Conservation (phyloP, 1,140 invertebrate species). For the Pachyrhynchus sulphureomaculatus region DNA sequence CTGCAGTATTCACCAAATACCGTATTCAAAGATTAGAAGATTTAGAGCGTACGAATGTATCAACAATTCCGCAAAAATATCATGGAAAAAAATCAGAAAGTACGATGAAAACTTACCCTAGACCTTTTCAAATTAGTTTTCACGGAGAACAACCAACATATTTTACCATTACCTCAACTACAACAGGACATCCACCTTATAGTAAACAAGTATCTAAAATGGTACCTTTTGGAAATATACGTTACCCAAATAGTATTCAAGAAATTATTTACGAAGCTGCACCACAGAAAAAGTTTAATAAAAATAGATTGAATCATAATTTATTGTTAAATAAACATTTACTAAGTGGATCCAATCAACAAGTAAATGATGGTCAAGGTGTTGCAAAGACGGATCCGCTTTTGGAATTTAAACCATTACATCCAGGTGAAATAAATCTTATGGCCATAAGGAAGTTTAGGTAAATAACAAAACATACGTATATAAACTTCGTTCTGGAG, state of each 20-base stretch:
- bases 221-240: background rate
- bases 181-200: no score
- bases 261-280: constrained; percentile 55
- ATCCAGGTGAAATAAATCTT: constrained; percentile 58
- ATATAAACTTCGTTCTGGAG: no score
- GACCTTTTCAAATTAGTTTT: constrained; percentile 1
- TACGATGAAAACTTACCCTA: constrained; percentile 16
- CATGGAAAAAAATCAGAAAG: background rate
- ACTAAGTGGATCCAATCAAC: background rate
- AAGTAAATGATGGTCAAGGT: background rate
- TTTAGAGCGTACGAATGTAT: no score
- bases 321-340: background rate
- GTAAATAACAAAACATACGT: no score
- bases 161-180: no score
- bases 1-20: background rate
- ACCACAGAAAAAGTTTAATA: constrained; percentile 10
- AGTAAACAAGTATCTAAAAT: no score
- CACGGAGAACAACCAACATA: no score
- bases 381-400: constrained; percentile 50
- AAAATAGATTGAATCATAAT: background rate
- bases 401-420: constrained; percentile 56
- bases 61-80: background rate
- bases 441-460: constrained; percentile 50
- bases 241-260: constrained; percentile 55
- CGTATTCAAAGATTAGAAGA: no score